Evolutionary conservation across 2,113 vertebrate genomes (phyloP), one percentile per base, ranked within the genome.

Genomic region (Tetrax tetrax): DNA sequence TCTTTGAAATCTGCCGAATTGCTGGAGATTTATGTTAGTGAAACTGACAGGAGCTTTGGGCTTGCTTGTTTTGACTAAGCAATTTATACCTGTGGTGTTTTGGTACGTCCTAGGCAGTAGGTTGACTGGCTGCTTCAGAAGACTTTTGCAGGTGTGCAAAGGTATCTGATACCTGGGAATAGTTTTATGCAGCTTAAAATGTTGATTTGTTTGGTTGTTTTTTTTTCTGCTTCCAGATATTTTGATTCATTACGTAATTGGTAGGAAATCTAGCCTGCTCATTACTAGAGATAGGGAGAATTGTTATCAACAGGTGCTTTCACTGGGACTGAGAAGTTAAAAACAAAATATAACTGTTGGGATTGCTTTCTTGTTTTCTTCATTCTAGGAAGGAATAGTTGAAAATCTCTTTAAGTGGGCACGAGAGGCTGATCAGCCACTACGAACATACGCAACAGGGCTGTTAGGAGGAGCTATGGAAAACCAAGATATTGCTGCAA

Each of bases 401-500:
- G 99, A 99, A 97, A 99, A 99, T 89, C 98, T 99, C 68, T 99
- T 99, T 82, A 99, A 99, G 87, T 99, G 99, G 99, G 99, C 99
- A 2, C 98, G 98, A 94, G 99, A 99, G 95, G 99, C 99, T 4
- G 99, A 99, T 96, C 99, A 99, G 82, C 99, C 99, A 0, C 97
- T 99, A 53, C 98, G 99, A 92, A 99, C 99, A 0, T 99, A 99
- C 1, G 99, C 99, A 84, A 99, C 99, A 1, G 99, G 99, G 56
- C 97, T 99, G 35, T 97, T 99, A 82, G 99, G 99, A n/a, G 99
- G 99, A 57, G 99, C 99, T 91, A 99, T 99, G 99, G 99, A 99
- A 98, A 99, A 99, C 97, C 99, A 99, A 97, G 99, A 99, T 95
- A 99, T 99, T 78, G 99, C 99, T 96, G 99, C 99, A 65, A 99